Evolutionary conservation across 2,888 invertebrate species (phyloP), one percentile per base, ranked within the genome.

Genomic region (Rhabditophanes sp.): DNA sequence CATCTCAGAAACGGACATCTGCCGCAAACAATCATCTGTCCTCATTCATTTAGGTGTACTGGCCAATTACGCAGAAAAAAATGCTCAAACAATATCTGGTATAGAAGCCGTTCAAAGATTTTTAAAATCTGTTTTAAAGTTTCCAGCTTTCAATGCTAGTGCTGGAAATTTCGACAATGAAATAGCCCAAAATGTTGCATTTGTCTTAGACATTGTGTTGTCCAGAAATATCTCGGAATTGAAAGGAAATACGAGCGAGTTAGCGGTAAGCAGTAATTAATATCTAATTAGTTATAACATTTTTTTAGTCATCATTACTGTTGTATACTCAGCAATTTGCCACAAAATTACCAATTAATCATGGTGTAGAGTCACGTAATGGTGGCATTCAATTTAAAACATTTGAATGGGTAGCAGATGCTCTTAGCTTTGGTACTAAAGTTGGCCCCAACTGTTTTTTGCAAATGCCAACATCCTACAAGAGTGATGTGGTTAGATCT

Each of bases 31-130:
- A 18, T 43, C 45, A 22, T 55, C 60, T n/a, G 42, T 60, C 2
- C 38, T 61, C 2, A 54, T 55, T 9, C 60, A 60, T 40, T 40
- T 60, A n/a, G 58, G 54, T 11, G 47, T 62, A 28, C 37, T 62
- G 20, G 58, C 53, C 2, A 59, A 53, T 5, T 60, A 50, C 33
- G 52, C 51, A 2, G 47, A 45, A 7, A 43, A 53, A 11, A 46
- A 44, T 15, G 57, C 54, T 2, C 43, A 51, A 11, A 44, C 50
- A 1, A 44, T 52, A 9, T 54, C 58, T 3, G 53, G 58, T 1
- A 41, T 60, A 4, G 42, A 47, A 25, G 57, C 60, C 3, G 60
- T 58, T 12, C 51, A 53, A 25, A 33, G 51, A 26, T 60, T 59
- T 28, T 33, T 60, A 7, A 36, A 44, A 16, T 46, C 53, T 2